Base-by-base conservation (phyloP, 2,888 invertebrate species). In the Parapristionchus giblindavisi region DNA sequence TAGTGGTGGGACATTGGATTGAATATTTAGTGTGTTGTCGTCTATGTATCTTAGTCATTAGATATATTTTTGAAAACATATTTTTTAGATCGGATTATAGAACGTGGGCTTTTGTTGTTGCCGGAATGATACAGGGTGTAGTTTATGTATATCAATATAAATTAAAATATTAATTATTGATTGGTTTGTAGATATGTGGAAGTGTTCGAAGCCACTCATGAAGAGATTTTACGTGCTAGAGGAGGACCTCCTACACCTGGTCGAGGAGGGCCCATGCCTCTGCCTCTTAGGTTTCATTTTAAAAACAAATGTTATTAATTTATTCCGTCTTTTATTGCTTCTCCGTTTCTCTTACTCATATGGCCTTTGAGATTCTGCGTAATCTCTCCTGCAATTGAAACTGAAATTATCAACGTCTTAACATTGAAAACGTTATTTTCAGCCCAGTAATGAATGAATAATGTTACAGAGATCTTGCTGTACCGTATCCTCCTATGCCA, bases 151-250 rank as follows among this genome's bases (percentile, higher is more conserved):
- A n/a, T n/a, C n/a, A n/a, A n/a, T n/a, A n/a, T n/a, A n/a, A n/a
- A n/a, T n/a, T n/a, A n/a, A n/a, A n/a, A n/a, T n/a, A n/a, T n/a
- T n/a, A n/a, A n/a, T n/a, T n/a, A n/a, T n/a, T n/a, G n/a, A n/a
- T n/a, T n/a, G n/a, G 14, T 68, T 76, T 84, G 74, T 76, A 86
- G 86, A 79, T 86, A 86, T 73, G 77, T 86, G 60, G 86, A 86
- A 60, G 78, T 86, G 17, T 86, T 83, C 79, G 79, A 77, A 34
- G 79, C 81, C 17, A 76, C 66, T 27, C 72, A 74, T 61, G 76
- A 77, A 8, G 83, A 83, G 56, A 61, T 80, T 38, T 77, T 77
- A 63, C 68, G 79, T 21, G 79, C 73, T 6, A 32, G 73, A n/a
- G 73, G 73, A 32, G n/a, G 6, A 14, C 6, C 29, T 3, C 29